Evolutionary conservation across 2,888 invertebrate species (phyloP).

Genomic region (Trimorus sp.): DNA sequence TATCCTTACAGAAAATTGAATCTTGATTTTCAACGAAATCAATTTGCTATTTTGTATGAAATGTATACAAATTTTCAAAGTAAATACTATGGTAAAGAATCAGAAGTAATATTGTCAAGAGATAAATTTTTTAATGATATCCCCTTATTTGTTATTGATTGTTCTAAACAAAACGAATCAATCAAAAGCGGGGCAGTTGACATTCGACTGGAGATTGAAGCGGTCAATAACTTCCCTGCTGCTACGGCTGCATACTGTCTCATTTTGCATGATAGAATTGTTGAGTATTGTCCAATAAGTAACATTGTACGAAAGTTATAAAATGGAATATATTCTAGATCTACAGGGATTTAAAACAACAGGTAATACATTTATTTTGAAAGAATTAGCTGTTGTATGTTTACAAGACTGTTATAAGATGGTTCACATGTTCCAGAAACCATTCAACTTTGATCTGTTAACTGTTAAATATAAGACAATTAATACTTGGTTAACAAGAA

Average conservation of each 20-base stretch:
- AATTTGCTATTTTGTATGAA: slow-evolving; percentile 40
- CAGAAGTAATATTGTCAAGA: slow-evolving; percentile 5
- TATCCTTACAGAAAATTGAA: slow-evolving; percentile 21
- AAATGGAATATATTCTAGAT: slow-evolving; percentile 33
- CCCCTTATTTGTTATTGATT: slow-evolving; percentile 21
- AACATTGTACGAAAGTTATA: slow-evolving; percentile 25
- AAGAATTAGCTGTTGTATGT: slow-evolving; percentile 23
- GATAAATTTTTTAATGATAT: slow-evolving; percentile 9
- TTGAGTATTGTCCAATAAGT: slow-evolving; percentile 38
- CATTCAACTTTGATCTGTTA: slow-evolving; percentile 6
- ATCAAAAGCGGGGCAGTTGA: slow-evolving; percentile 41
- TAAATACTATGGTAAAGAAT: slow-evolving; percentile 6
- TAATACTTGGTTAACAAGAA: slow-evolving; percentile 12
- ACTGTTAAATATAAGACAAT: slow-evolving; percentile 13
- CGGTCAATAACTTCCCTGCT: slow-evolving; percentile 28
- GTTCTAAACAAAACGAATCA: slow-evolving; percentile 45
- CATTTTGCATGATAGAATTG: slow-evolving; percentile 34
- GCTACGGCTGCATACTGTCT: slow-evolving; percentile 35
- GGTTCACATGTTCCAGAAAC: slow-evolving; percentile 13
- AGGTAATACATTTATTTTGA: slow-evolving; percentile 32
- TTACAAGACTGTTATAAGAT: background rate
- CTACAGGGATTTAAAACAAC: slow-evolving; percentile 27
- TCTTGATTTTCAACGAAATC: slow-evolving; percentile 38
- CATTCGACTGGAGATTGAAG: slow-evolving; percentile 40
- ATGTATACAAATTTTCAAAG: slow-evolving; percentile 52